phyloP scores from a whole-genome alignment of 1,140 invertebrate species.

The Drosophila burlai region DNA sequence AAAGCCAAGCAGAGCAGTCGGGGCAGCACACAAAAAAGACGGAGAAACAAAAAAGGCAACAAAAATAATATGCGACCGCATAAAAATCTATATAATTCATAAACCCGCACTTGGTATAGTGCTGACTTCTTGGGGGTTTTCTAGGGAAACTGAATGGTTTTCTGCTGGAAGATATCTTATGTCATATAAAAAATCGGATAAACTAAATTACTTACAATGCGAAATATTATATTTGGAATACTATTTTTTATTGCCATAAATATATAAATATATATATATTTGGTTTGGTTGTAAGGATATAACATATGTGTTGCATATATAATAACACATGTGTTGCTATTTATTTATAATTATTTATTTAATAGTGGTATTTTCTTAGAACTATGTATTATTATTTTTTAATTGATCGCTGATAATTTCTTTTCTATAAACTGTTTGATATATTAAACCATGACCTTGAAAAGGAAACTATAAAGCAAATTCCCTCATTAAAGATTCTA shows the following conservation, averaged over 20 bases:
- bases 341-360: too few species aligned
- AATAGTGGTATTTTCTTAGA: too few species aligned
- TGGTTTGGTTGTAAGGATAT: neutral
- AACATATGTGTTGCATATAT: too few species aligned
- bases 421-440: too few species aligned
- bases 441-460: too few species aligned
- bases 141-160: neutral
- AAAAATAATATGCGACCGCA: constrained; percentile 82
- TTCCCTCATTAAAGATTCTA: too few species aligned
- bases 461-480: too few species aligned
- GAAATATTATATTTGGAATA: neutral
- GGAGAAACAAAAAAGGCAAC: constrained; percentile 65
- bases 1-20: constrained; percentile 14
- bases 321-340: too few species aligned
- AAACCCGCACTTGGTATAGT: constrained; percentile 55
- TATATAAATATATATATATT: neutral
- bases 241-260: too few species aligned
- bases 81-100: constrained; percentile 84
- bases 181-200: neutral
- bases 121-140: constrained; percentile 3
- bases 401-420: too few species aligned
- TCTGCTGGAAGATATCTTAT: neutral
- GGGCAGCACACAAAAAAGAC: constrained; percentile 40
- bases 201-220: neutral
- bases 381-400: too few species aligned